Evolutionary conservation across 37 sponge, comb jelly and placozoan species (phyloP), one percentile per base, ranked within the genome.

Genomic region (Petrosia ficiformis): DNA sequence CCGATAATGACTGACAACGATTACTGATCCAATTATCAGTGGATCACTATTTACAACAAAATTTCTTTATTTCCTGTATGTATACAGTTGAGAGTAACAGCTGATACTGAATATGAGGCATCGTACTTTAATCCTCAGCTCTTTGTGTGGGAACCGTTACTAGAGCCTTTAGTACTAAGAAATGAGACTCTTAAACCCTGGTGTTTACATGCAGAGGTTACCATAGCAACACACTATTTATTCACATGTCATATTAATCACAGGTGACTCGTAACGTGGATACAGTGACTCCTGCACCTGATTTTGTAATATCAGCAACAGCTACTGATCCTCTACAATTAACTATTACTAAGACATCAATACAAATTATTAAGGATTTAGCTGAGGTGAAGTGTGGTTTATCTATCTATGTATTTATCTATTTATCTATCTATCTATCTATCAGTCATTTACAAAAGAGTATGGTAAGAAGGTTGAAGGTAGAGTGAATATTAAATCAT

Each of bases 91-190:
- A 42, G 44, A 11, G 66, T 77, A 6, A 32, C 61, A 26, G 77
- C 68, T 25, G 74, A 77, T 35, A 26, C 79, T 8, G 58, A 72
- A 4, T 52, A 56, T 48, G 93, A 93, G 71, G 93, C 89, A 1
- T 83, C 89, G 0, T 93, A 93, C 81, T 93, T 73, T 75, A 93
- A 93, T 41, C 78, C 36, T 77, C 59, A 42, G 22, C 77, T 80
- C 19, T 92, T 88, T 6, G 35, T 84, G 22, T 93, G 93, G 93
- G 93, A 93, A 66, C 93, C 93, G 30, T 61, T 93, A 1, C 71
- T 93, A 21, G 93, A 93, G 71, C 89, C 93, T 43, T 58, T 77
- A 16, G 82, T 82, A 70, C 71, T n/a, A n/a, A 41, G 16, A 0
- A 59, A 83, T 22, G 89, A 72, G n/a, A 80, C 63, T 19, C 80